Base-by-base conservation (phyloP, 2,888 invertebrate species). In the Notodonta dromedarius region DNA sequence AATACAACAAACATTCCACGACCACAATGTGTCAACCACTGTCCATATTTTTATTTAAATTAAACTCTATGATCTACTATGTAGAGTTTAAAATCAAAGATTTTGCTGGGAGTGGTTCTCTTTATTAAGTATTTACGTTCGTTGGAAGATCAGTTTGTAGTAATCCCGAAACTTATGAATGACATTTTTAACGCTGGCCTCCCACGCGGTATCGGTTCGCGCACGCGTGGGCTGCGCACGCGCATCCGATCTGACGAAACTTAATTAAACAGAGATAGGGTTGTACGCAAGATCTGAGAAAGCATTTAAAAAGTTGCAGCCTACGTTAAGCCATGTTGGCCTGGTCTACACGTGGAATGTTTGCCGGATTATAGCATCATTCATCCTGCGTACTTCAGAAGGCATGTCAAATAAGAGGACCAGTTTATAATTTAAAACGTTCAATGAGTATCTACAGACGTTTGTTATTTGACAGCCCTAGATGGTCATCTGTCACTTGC, bases 401-500 rank as follows among this genome's bases (percentile, higher is more conserved):
- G 24, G 24, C 2, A 24, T 24, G 1, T 24, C 24, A 24, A 24
- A 24, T 24, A 2, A 24, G 24, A 24, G 24, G 24, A 24, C 24
- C 24, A 24, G 24, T 24, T 24, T 24, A 2, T 24, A 24, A 24
- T 24, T 24, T 24, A 35, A 7, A 4, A 35, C 6, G 7, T 35
- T 35, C 4, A 35, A 35, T 35, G 4, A 42, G 9, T 42, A 11
- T 42, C 42, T 42, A 11, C 4, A 42, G 42, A 46, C 13, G 13
- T 11, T 4, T n/a, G 13, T 46, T 46, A 4, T 5, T 50, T 50
- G 16, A 39, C 24, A 54, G 14, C 54, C 54, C 54, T 54, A 50
- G 14, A 8, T 13, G 39, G 14, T n/a, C 54, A 59, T 67, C 59
- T 61, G 60, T 58, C 57, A 48, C 51, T 61, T 65, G 57, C 32